phyloP scores from a whole-genome alignment of 2,888 invertebrate species.

The Molanna angustata region DNA sequence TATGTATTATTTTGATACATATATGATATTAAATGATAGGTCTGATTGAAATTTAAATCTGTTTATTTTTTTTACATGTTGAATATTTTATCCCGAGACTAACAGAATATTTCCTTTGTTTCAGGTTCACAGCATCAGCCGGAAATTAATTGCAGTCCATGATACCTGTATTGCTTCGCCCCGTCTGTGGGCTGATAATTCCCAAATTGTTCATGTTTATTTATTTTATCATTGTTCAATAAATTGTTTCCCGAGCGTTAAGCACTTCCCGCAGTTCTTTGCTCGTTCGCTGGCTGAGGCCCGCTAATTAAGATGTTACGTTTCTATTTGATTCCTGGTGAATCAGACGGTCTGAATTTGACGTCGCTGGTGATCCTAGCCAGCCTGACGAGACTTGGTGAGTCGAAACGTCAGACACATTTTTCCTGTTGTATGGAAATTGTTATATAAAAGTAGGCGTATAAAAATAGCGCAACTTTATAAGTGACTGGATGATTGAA shows the following conservation, averaged over 20 bases:
- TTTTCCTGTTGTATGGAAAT: no score
- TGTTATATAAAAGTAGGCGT: no score
- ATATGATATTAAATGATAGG: constrained; percentile 46
- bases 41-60: constrained; percentile 37
- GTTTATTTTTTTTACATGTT: constrained; percentile 11
- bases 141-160: no score
- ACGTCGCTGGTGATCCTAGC: constrained; percentile 31
- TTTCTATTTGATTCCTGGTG: constrained; percentile 12
- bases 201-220: no score
- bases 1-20: constrained; percentile 38
- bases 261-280: not conserved
- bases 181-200: no score
- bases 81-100: not conserved
- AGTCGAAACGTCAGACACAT: no score
- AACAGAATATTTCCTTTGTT: constrained; percentile 20
- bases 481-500: no score
- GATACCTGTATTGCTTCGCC: no score
- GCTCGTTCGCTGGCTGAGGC: constrained; percentile 7
- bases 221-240: no score
- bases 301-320: not conserved
- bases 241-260: not conserved
- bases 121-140: no score
- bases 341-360: constrained; percentile 17
- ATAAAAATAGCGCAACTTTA: no score
- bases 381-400: no score